Evolutionary conservation across 92 coral and sea anemone species (phyloP).

Genomic region (Umimayanthus chanpuru): DNA sequence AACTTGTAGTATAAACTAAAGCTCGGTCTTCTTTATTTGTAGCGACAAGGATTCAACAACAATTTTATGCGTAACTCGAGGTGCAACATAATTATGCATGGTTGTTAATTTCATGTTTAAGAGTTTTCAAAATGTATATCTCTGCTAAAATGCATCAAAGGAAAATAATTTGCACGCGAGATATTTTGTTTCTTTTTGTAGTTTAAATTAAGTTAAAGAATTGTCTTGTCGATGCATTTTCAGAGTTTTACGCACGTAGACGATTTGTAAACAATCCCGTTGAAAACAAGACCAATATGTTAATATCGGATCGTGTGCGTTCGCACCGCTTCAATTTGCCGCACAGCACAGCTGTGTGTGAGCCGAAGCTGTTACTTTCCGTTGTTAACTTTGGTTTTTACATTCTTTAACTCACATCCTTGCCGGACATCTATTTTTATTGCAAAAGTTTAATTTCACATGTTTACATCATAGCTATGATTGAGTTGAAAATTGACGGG

Average conservation of each 20-base stretch:
- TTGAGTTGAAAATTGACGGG: conserved; percentile 1
- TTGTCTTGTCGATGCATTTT: conserved; percentile 4
- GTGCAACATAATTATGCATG: conserved; percentile 1
- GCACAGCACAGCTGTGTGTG: background rate
- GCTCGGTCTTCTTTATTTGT: background rate
- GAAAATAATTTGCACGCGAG: conserved; percentile 1
- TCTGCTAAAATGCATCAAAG: background rate
- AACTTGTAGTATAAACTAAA: background rate
- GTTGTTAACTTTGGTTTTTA: background rate
- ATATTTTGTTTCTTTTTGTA: background rate
- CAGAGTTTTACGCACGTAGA: no score
- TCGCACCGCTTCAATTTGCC: background rate
- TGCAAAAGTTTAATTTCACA: conserved; percentile 2
- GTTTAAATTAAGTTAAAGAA: conserved; percentile 1
- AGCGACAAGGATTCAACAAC: background rate
- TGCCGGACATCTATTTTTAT: conserved; percentile 1
- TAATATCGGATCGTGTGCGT: background rate
- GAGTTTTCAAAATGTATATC: no score
- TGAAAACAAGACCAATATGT: conserved; percentile 3
- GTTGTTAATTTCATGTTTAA: conserved; percentile 1
- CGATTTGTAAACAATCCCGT: no score
- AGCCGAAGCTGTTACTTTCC: conserved; percentile 6
- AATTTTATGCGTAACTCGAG: conserved; percentile 4
- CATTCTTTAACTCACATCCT: background rate
- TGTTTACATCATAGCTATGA: background rate